Conservation (phyloP, 2,113 vertebrate species). For the Laticauda laticaudata region DNA sequence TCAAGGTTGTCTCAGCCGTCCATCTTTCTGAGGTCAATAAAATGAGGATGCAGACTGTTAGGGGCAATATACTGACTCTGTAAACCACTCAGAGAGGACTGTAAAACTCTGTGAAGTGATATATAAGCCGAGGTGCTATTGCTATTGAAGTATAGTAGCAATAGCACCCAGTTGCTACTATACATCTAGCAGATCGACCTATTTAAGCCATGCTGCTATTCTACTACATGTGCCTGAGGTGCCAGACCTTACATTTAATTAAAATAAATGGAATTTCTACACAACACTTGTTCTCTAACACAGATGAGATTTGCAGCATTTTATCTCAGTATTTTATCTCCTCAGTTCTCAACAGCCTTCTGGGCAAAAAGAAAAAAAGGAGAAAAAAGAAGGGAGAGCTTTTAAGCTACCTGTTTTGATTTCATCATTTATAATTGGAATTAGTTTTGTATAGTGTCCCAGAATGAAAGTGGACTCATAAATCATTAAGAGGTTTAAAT, state of each 20-base stretch:
- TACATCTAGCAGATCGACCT: not conserved
- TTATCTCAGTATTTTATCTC: not conserved
- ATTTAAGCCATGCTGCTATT: not conserved
- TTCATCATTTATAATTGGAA: constrained; percentile 16
- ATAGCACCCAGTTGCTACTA: not conserved
- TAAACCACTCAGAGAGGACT: too few relatives aligned
- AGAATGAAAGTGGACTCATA: constrained; percentile 40
- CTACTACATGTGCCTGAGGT: constrained; percentile 25
- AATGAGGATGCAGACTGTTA: too few relatives aligned
- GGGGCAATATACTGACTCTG: too few relatives aligned
- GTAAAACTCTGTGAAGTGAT: too few relatives aligned
- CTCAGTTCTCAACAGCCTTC: not conserved
- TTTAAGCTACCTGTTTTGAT: not conserved
- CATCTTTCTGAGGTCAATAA: too few relatives aligned
- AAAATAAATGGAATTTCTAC: constrained; percentile 22
- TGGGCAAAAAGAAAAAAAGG: not conserved
- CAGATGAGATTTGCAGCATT: not conserved
- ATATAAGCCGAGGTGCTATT: too few relatives aligned
- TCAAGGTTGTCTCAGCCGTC: too few relatives aligned
- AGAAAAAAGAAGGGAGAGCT: not conserved
- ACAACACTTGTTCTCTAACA: not conserved
- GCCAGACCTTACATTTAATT: constrained; percentile 3
- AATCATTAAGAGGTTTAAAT: constrained; percentile 43
- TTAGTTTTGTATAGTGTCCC: constrained; percentile 42
- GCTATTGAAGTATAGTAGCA: too few relatives aligned